Conservation (phyloP, 2,113 vertebrate genomes). For the Xyliphius kryptos region DNA sequence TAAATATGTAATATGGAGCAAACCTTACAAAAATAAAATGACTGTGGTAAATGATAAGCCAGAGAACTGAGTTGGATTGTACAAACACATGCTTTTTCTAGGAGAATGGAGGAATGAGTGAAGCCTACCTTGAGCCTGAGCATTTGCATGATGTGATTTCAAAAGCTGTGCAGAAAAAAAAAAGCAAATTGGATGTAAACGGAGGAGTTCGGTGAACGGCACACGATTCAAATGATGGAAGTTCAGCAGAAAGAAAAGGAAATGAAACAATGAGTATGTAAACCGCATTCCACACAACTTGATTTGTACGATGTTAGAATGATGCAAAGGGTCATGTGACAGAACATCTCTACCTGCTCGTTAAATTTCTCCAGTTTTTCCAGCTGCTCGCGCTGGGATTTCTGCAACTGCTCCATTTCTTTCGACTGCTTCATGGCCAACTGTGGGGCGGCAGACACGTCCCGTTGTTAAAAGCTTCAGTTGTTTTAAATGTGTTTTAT, state of each 20-base stretch:
- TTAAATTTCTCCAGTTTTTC: constrained; percentile 96
- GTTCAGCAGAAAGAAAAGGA: constrained; percentile 27
- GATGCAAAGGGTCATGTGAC: too few species aligned
- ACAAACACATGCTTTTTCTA: constrained; percentile 21
- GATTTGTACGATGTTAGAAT: too few species aligned
- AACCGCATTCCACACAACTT: too few species aligned
- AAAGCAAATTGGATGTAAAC: constrained; percentile 79
- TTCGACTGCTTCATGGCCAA: constrained; percentile 96
- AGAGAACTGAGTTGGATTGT: not conserved
- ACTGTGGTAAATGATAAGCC: too few species aligned
- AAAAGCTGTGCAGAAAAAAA: constrained; percentile 84
- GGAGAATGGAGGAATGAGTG: constrained; percentile 43
- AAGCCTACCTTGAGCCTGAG: constrained; percentile 93
- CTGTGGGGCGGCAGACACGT: too few species aligned
- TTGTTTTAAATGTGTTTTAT: too few species aligned
- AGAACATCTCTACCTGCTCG: constrained; percentile 97
- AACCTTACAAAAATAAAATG: too few species aligned
- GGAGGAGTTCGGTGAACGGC: constrained; percentile 45
- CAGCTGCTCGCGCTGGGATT: constrained; percentile 88
- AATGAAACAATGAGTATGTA: too few species aligned
- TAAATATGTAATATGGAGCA: too few species aligned
- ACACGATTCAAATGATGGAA: constrained; percentile 26
- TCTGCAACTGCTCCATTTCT: constrained; percentile 94
- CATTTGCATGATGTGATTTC: constrained; percentile 98
- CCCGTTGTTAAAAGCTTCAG: too few species aligned